Base-by-base conservation (phyloP, 37 sponge, comb jelly and placozoan genomes). In the Mnemiopsis leidyi region DNA sequence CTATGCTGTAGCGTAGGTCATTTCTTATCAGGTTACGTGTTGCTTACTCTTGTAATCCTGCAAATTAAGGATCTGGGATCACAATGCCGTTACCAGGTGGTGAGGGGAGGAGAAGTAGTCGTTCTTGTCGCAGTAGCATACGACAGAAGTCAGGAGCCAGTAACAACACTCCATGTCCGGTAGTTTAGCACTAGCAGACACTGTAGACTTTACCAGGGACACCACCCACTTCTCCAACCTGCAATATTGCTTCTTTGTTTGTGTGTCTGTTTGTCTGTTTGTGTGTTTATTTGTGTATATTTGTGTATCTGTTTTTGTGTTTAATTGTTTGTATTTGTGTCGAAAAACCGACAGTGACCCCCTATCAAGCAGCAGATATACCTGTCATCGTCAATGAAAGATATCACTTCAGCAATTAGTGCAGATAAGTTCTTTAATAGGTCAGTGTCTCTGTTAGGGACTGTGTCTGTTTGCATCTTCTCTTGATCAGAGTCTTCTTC, bases 211-310 rank as follows among this genome's bases (percentile, higher is more conserved):
- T 32, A 77, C 35, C 79, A 77, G 36, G 1, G 36, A 20, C 33
- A 32, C 1, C 35, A 77, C 79, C 90, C 90, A 85, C 90, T 85
- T 85, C 24, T 85, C 90, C 2, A 85, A 28, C 18, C 79, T 77
- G 79, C 30, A 1, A 77, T 1, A 18, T n/a, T n/a, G n/a, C n/a
- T n/a, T n/a, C n/a, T n/a, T n/a, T n/a, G n/a, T n/a, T n/a, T n/a
- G n/a, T n/a, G n/a, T n/a, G n/a, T n/a, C n/a, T n/a, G n/a, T n/a
- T n/a, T n/a, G n/a, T n/a, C n/a, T n/a, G n/a, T n/a, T n/a, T n/a
- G n/a, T n/a, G n/a, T n/a, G n/a, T n/a, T n/a, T n/a, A n/a, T n/a
- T n/a, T n/a, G n/a, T n/a, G n/a, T n/a, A n/a, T n/a, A n/a, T n/a
- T n/a, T n/a, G n/a, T n/a, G n/a, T n/a, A n/a, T n/a, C n/a, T n/a